A percentile compares a stretch with the other conserved stretches of the same genome.
These are phyloP conservation scores for Jacana jacana DNA, from an alignment of 2,113 vertebrate species.

Conservation along the genomic window DNA sequence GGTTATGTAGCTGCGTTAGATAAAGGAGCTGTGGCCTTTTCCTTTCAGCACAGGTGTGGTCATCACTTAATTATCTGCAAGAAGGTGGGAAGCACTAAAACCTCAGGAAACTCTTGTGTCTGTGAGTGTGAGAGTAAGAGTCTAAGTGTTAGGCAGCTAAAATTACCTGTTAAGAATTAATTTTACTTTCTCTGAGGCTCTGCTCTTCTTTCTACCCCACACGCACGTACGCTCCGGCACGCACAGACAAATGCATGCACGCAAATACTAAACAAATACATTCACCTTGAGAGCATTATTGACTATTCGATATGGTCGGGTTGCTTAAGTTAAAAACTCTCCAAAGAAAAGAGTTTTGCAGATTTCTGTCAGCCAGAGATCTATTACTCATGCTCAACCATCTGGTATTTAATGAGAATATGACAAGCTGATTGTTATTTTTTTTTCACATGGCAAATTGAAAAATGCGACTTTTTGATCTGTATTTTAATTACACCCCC, in stretches of 20 bases:
- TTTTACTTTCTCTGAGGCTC: conserved; percentile 6
- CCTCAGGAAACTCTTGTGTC: not conserved
- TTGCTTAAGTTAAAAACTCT: conserved; percentile 69
- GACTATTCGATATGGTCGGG: conserved; percentile 33
- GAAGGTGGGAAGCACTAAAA: conserved; percentile 17
- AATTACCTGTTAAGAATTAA: not conserved
- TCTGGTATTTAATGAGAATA: conserved; percentile 81
- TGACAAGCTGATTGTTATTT: conserved; percentile 80
- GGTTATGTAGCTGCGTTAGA: not conserved
- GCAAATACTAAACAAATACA: conserved; percentile 41
- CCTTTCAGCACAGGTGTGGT: conserved; percentile 28
- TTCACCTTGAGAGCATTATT: conserved; percentile 53
- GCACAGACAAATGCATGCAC: not conserved
- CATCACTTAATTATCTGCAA: conserved; percentile 6
- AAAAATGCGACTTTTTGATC: conserved; percentile 80
- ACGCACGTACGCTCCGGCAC: not conserved
- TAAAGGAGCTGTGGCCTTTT: not conserved
- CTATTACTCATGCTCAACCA: conserved; percentile 81
- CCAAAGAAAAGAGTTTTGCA: conserved; percentile 75
- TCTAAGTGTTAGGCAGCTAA: not conserved
- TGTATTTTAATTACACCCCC: conserved; percentile 75
- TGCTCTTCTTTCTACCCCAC: not conserved
- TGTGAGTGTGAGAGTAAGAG: not conserved
- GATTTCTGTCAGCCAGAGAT: conserved; percentile 75
- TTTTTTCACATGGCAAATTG: conserved; percentile 78